phyloP scores from a whole-genome alignment of 1,140 invertebrate genomes.

The Lepeophtheirus salmonis region DNA sequence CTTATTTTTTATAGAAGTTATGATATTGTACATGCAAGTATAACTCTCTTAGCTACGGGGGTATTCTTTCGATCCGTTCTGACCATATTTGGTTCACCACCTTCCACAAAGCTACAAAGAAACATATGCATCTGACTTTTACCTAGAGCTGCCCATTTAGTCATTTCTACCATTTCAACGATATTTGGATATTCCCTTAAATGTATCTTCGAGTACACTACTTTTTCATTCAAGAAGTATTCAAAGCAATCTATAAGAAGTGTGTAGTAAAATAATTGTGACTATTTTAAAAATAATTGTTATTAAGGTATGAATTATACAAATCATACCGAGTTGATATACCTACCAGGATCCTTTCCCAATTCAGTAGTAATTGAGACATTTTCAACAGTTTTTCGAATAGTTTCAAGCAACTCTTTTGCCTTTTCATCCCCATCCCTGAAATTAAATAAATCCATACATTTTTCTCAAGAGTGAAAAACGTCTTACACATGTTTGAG shows the following conservation, averaged over 20 bases:
- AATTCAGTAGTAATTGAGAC: background rate
- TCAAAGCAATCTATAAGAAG: constrained; percentile 6
- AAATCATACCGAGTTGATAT: no score
- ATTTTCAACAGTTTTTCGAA: background rate
- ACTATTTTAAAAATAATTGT: no score
- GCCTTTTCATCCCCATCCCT: background rate
- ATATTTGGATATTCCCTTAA: background rate
- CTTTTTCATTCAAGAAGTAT: constrained; percentile 4
- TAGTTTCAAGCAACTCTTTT: background rate
- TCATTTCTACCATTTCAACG: constrained; percentile 4
- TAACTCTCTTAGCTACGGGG: constrained; percentile 2
- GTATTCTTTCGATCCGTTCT: constrained; percentile 6
- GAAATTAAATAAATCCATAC: background rate
- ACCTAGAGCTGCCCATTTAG: background rate
- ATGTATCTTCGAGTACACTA: constrained; percentile 1
- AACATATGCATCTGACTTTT: constrained; percentile 10
- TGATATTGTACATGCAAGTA: constrained; percentile 4
- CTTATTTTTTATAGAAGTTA: no score
- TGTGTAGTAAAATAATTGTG: no score
- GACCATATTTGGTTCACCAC: constrained; percentile 6
- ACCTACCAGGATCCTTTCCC: background rate
- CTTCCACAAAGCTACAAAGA: background rate
- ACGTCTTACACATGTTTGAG: background rate
- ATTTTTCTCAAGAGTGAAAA: no score
- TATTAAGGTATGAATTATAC: no score